Evolutionary conservation across 2,113 vertebrate species (phyloP).

Genomic region (Uropsilus gracilis): DNA sequence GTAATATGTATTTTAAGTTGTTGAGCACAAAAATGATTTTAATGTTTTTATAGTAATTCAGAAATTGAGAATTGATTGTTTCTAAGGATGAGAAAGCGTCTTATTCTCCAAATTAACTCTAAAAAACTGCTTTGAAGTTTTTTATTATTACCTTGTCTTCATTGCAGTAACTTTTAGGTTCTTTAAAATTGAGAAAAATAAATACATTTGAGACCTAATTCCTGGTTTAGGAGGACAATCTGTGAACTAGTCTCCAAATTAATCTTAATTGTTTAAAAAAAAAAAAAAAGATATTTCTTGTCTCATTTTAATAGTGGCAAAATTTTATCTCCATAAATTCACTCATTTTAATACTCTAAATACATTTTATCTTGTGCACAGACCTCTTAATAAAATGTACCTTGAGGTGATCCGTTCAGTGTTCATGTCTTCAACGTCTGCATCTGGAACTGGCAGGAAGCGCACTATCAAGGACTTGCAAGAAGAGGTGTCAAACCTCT

Average conservation of each 20-base stretch:
- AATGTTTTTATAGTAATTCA: neutral
- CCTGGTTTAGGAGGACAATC: neutral
- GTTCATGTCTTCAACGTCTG: constrained; percentile 90
- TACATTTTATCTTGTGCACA: constrained; percentile 77
- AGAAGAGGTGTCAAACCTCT: constrained; percentile 95
- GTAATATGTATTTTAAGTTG: neutral
- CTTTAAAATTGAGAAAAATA: neutral
- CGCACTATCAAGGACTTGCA: constrained; percentile 95
- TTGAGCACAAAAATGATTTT: neutral
- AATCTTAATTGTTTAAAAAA: constrained; percentile 4
- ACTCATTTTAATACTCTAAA: constrained; percentile 20
- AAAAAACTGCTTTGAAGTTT: neutral
- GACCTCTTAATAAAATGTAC: constrained; percentile 93
- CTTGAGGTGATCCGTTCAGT: constrained; percentile 93
- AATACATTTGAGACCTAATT: constrained; percentile 14
- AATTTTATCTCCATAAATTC: neutral
- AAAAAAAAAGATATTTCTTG: constrained; percentile 2
- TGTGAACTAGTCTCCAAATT: constrained; percentile 24
- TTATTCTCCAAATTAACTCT: constrained; percentile 48
- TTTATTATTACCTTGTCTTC: neutral
- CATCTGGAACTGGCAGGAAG: constrained; percentile 90
- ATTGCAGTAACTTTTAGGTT: neutral
- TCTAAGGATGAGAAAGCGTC: neutral
- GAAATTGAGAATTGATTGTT: constrained; percentile 21
- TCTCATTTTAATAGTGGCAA: neutral